These are phyloP conservation scores for Schizothorax lantsangensis DNA, from an alignment of 2,797 vertebrate genomes.

Conservation along the genomic window DNA sequence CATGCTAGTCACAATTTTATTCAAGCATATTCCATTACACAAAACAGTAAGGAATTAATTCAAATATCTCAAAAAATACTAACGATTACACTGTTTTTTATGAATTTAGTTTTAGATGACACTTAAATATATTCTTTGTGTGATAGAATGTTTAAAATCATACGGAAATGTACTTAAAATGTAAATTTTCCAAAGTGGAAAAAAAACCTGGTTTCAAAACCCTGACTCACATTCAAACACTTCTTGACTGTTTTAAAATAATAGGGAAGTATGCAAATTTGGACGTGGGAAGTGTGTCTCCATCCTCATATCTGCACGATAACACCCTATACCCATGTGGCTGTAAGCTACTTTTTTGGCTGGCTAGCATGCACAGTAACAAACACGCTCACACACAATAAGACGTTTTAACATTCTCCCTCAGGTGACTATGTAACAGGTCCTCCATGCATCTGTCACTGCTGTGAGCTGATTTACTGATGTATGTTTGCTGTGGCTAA, in stretches of 20 bases:
- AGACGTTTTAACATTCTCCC: slow-evolving; percentile 41
- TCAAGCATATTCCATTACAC: background rate
- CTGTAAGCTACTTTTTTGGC: slow-evolving; percentile 25
- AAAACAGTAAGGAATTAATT: background rate
- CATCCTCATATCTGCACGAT: slow-evolving; percentile 20
- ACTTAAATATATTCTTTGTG: background rate
- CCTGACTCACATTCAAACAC: background rate
- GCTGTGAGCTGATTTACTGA: slow-evolving; percentile 63
- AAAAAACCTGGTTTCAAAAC: background rate
- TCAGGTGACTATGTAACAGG: slow-evolving; percentile 43
- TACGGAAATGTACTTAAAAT: background rate
- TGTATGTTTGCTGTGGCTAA: slow-evolving; percentile 71
- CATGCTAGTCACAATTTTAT: background rate
- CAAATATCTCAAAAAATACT: background rate
- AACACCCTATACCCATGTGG: background rate
- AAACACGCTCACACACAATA: slow-evolving; percentile 53
- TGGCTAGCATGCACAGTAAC: slow-evolving; percentile 51
- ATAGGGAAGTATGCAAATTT: background rate
- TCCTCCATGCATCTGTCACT: slow-evolving; percentile 46
- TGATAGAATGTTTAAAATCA: background rate
- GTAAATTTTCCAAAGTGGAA: background rate
- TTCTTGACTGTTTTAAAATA: background rate
- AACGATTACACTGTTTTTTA: background rate
- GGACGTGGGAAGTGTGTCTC: background rate
- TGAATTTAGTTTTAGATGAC: background rate